phyloP scores from a whole-genome alignment of 2,113 vertebrate genomes.

The Acanthisitta chloris region DNA sequence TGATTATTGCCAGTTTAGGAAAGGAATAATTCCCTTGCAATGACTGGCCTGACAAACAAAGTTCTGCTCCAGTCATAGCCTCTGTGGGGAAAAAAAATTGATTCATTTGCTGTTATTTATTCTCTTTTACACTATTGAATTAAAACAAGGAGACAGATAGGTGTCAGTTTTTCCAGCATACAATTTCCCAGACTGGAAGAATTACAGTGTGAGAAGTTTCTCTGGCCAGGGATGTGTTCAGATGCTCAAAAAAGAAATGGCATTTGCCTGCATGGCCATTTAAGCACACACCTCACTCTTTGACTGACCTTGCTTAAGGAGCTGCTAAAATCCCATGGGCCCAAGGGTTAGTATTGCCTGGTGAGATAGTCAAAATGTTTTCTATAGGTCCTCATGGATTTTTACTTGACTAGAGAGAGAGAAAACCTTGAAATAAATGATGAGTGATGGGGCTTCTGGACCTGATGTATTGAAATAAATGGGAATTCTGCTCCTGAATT shows the following conservation, averaged over 20 bases:
- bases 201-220: background rate
- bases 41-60: background rate
- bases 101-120: background rate
- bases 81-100: background rate
- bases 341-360: background rate
- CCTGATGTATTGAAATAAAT: background rate
- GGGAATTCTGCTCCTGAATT: background rate
- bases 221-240: background rate
- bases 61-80: background rate
- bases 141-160: background rate
- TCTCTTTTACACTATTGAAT: background rate
- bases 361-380: background rate
- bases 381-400: background rate
- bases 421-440: background rate
- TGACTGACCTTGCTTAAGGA: background rate
- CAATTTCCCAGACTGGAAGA: background rate
- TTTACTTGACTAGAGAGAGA: background rate
- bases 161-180: background rate
- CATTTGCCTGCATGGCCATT: background rate
- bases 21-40: background rate
- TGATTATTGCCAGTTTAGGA: background rate
- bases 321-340: background rate
- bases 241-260: background rate
- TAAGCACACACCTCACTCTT: background rate
- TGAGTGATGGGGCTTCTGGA: background rate